Percentiles rank a stretch among this genome's conserved stretches.
phyloP scores from a whole-genome alignment of 2,888 invertebrate genomes.

The Polydrusus tereticollis region DNA sequence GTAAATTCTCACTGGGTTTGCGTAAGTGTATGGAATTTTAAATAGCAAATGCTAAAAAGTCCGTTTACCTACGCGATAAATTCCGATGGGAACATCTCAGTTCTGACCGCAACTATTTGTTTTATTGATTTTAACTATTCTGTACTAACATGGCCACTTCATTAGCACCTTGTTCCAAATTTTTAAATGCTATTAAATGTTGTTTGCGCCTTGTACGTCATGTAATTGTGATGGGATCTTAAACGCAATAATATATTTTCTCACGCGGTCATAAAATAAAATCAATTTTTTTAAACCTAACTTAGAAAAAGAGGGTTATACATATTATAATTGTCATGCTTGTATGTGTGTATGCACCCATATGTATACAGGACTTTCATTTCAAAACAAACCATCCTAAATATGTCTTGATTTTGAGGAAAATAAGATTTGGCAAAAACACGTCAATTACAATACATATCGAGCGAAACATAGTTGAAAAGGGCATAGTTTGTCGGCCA shows the following conservation, averaged over 20 bases:
- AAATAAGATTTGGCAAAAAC: too few species aligned
- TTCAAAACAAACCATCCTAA: too few species aligned
- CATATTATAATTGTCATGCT: too few species aligned
- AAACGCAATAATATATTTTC: conserved; percentile 23
- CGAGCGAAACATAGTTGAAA: too few species aligned
- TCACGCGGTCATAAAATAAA: conserved; percentile 15
- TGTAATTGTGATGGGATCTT: conserved; percentile 24
- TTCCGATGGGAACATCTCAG: conserved; percentile 32
- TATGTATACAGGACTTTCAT: too few species aligned
- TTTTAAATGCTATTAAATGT: conserved; percentile 55
- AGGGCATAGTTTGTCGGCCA: too few species aligned
- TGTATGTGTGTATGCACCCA: too few species aligned
- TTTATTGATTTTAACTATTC: conserved; percentile 35
- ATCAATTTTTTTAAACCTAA: neutral
- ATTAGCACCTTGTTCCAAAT: conserved; percentile 61
- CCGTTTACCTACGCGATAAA: neutral
- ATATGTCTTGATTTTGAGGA: too few species aligned
- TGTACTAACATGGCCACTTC: conserved; percentile 48
- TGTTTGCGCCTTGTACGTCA: conserved; percentile 39
- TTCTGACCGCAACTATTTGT: conserved; percentile 32
- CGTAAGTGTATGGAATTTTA: neutral
- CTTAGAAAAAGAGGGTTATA: neutral
- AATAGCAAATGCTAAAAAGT: conserved; percentile 9
- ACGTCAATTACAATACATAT: too few species aligned
- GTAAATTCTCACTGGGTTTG: too few species aligned